These are phyloP conservation scores for Notiomystis cincta DNA, from an alignment of 2,113 vertebrate species.

Conservation along the genomic window DNA sequence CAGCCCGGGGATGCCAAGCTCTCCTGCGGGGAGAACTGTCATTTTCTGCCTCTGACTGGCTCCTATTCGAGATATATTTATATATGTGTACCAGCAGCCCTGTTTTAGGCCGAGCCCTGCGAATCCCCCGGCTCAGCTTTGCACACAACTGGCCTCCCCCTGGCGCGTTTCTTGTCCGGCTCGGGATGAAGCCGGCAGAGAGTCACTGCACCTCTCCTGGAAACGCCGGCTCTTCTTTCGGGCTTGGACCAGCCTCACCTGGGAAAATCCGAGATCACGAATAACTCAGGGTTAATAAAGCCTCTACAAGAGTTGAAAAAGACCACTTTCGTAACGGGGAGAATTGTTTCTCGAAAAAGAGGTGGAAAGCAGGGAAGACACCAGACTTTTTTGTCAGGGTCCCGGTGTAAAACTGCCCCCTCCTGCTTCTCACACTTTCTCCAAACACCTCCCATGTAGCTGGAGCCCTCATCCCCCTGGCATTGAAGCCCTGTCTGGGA, in stretches of 20 bases:
- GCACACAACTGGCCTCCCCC: fast-evolving
- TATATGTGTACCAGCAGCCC: too few species aligned
- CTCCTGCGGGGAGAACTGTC: background rate
- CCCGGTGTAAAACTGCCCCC: background rate
- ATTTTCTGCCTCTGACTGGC: background rate
- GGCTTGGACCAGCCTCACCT: background rate
- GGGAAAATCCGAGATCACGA: background rate
- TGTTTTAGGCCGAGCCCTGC: background rate
- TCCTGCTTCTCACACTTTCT: background rate
- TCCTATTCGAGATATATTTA: background rate
- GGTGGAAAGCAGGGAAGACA: background rate
- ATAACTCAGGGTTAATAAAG: background rate
- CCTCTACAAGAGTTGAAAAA: background rate
- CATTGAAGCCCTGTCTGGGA: background rate
- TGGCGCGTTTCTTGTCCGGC: fast-evolving
- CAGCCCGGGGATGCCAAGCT: background rate
- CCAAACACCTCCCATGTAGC: background rate
- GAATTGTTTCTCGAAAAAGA: background rate
- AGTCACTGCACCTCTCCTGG: background rate
- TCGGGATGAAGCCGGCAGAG: background rate
- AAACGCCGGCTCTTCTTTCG: background rate
- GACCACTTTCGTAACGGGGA: background rate
- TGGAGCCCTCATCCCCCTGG: background rate
- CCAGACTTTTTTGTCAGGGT: background rate
- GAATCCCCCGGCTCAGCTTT: background rate